Base-by-base conservation (phyloP, 2,113 vertebrate genomes). In the Platichthys stellatus region DNA sequence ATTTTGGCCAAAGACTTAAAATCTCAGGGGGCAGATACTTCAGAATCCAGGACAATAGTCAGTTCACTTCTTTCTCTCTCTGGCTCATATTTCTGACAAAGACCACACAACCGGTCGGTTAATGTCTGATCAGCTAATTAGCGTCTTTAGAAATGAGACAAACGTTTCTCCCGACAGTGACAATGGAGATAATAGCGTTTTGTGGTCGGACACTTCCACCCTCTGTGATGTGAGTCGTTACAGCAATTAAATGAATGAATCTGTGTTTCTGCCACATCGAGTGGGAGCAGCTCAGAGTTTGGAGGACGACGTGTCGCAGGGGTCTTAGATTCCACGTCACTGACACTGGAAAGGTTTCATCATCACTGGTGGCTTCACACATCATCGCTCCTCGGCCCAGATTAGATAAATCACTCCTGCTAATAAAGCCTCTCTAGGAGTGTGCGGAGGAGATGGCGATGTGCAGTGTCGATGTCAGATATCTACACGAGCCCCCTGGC, bases 361-460 rank as follows among this genome's bases (percentile, higher is more conserved):
- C 78, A 80, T 82, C 70, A 75, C 83, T 79, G 67, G 40, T 81
- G 65, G 53, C 66, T 79, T 82, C 78, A 84, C 76, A 72, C 81
- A 77, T 80, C 85, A 80, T 63, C 59, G 61, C 78, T 53, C 72
- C 26, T 66, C 58, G 7, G 72, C 80, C 63, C 68, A 70, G 68
- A 79, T 81, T 67, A 79, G 65, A 87, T 88, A 83, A 87, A 88
- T 90, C 87, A 83, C 74, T 72, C 56, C 63, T 78, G 84, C 83
- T 78, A 86, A 83, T 87, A 76, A 82, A 82, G 83, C 69, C 66
- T 79, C 78, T 71, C 56, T 14, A 38, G 74, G 75, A 82, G 73
- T 81, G 65, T 78, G 62, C 60, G 68, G 59, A 77, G 64, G 75
- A 82, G 77, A 81, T 62, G 2, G 20, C 51, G 72, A 85, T 86